Evolutionary conservation across 2,888 invertebrate species (phyloP).

Genomic region (Pterostichus madidus): DNA sequence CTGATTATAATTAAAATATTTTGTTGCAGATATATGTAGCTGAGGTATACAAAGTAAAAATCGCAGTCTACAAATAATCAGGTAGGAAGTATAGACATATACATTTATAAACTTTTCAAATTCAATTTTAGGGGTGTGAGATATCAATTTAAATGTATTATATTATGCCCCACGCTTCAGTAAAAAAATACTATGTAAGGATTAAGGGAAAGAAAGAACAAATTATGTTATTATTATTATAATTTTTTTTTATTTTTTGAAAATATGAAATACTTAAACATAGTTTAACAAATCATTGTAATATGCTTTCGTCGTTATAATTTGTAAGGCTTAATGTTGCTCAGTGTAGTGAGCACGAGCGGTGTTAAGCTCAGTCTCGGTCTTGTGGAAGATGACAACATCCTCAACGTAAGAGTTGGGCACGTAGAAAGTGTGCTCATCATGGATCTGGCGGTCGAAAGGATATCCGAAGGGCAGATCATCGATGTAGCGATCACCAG

Average conservation of each 20-base stretch:
- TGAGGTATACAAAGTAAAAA: not conserved
- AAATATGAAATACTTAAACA: not conserved
- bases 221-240: not conserved
- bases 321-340: conserved; percentile 22
- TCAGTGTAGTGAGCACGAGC: conserved; percentile 50
- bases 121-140: too few relatives aligned
- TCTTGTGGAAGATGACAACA: conserved; percentile 82
- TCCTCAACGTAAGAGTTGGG: conserved; percentile 85
- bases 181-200: not conserved
- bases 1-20: not conserved
- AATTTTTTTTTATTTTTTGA: not conserved
- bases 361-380: conserved; percentile 74
- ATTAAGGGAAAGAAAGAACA: not conserved
- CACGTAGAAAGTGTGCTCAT: conserved; percentile 80
- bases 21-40: not conserved
- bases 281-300: not conserved
- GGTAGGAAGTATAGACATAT: not conserved
- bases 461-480: conserved; percentile 86
- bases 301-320: not conserved
- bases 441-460: conserved; percentile 83
- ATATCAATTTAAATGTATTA: not conserved
- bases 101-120: too few relatives aligned
- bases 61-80: not conserved
- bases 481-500: conserved; percentile 80
- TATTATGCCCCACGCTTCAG: not conserved